Evolutionary conservation across 2,888 invertebrate species (phyloP), one percentile per base, ranked within the genome.

Genomic region (Sinopyrophorus schimmeli): DNA sequence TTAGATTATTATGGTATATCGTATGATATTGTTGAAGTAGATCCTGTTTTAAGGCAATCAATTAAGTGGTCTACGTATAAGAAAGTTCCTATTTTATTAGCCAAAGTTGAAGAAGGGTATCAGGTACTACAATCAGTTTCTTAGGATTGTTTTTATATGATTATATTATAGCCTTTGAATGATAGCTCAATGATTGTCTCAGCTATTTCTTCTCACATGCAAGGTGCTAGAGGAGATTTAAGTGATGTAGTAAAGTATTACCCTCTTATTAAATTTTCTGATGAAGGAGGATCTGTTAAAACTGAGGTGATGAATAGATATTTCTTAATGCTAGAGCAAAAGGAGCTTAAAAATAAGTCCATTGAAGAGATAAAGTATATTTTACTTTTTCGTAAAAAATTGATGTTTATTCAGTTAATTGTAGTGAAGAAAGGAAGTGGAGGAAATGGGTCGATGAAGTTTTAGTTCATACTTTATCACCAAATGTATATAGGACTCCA

Each of bases 101-200:
- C 86, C 0, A 82, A 90, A 72, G 82, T 84, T 6, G 80, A 82
- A 40, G 23, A 12, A 15, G 89, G 87, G 14, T 90, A 87, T 72
- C 84, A 84, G 76, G 83, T 83, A 71, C 59, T n/a, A 28, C 6
- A 20, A n/a, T 6, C 7, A n/a, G n/a, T n/a, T n/a, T n/a, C n/a
- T n/a, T n/a, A n/a, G n/a, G n/a, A n/a, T n/a, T n/a, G n/a, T n/a
- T 2, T 9, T 3, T 6, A 23, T 38, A 5, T 16, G 16, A 16
- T 16, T 16, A 32, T 14, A 11, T 59, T 53, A 61, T 74, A 92
- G 78, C 92, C 93, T 75, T 74, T 99, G 46, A 86, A 90, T 62
- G 99, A 99, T 69, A 98, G 97, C 56, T 86, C 92, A 11, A 89
- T 94, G 71, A 96, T 99, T 41, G 83, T 98, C 60, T 97, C 97